These are phyloP conservation scores for Acridotheres tristis DNA, from an alignment of 2,797 vertebrate species.

Conservation along the genomic window DNA sequence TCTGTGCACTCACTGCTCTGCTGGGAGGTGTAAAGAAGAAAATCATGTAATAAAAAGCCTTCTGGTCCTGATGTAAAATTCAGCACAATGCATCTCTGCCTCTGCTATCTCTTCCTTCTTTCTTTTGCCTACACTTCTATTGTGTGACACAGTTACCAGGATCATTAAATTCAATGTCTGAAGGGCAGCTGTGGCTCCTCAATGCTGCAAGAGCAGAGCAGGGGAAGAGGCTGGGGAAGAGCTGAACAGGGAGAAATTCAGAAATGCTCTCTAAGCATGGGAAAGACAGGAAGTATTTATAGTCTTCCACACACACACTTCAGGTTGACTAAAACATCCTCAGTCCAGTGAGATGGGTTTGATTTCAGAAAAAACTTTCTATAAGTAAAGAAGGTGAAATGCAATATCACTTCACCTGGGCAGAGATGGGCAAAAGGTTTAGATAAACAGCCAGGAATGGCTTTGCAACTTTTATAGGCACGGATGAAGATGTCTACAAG, in stretches of 20 bases:
- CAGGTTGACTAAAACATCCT: not conserved
- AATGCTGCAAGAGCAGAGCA: not conserved
- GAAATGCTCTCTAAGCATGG: not conserved
- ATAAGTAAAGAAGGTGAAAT: not conserved
- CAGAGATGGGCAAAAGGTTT: not conserved
- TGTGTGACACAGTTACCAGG: not conserved
- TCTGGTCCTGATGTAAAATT: slow-evolving; percentile 19
- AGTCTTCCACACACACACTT: not conserved
- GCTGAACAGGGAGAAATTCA: not conserved
- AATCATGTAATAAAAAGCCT: not conserved
- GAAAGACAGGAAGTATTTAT: not conserved
- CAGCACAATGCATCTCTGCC: not conserved
- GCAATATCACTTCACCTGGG: not conserved
- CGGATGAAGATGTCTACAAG: not conserved
- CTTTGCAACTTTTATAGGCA: not conserved
- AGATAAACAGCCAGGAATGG: not conserved
- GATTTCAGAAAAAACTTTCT: not conserved
- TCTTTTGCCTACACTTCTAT: not conserved
- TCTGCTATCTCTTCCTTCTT: not conserved
- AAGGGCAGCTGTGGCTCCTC: not conserved
- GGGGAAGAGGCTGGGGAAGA: not conserved
- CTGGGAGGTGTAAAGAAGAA: slow-evolving; percentile 45
- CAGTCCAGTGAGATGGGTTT: not conserved
- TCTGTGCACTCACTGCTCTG: not conserved
- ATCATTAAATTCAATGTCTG: not conserved